Conservation (phyloP, 2,797 vertebrate species). For the Eulemur mongoz region DNA sequence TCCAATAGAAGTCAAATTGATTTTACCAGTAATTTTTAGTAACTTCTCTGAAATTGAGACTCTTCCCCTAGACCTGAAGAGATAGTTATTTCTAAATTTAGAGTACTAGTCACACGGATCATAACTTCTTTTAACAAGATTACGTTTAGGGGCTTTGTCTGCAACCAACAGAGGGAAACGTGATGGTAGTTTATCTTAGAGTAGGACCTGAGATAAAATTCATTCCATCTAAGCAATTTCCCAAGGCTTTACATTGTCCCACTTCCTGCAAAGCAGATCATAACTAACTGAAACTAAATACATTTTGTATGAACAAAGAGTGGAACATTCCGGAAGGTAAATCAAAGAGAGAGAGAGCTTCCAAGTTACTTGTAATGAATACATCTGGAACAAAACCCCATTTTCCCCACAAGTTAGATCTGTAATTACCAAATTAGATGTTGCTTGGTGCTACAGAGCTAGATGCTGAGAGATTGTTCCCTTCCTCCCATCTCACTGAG, state of each 20-base stretch:
- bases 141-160: slow-evolving; percentile 34
- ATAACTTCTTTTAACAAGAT: neutral
- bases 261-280: neutral
- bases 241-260: neutral
- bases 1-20: slow-evolving; percentile 20
- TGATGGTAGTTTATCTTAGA: neutral
- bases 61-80: neutral
- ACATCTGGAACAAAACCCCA: neutral
- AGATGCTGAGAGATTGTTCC: neutral
- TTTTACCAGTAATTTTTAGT: neutral
- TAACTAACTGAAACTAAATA: neutral
- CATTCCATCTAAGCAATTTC: slow-evolving; percentile 37
- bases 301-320: slow-evolving; percentile 31
- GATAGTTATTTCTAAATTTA: slow-evolving; percentile 43
- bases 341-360: neutral
- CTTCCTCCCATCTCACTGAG: neutral
- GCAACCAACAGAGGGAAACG: slow-evolving; percentile 36
- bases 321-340: neutral
- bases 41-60: slow-evolving; percentile 39
- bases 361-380: neutral
- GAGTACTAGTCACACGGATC: neutral
- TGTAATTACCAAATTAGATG: neutral
- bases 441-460: neutral
- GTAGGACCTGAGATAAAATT: slow-evolving; percentile 12
- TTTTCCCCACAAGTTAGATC: neutral